Evolutionary conservation across 2,888 invertebrate genomes (phyloP), one percentile per base, ranked within the genome.

Genomic region (Drepanosiphum platanoidis): DNA sequence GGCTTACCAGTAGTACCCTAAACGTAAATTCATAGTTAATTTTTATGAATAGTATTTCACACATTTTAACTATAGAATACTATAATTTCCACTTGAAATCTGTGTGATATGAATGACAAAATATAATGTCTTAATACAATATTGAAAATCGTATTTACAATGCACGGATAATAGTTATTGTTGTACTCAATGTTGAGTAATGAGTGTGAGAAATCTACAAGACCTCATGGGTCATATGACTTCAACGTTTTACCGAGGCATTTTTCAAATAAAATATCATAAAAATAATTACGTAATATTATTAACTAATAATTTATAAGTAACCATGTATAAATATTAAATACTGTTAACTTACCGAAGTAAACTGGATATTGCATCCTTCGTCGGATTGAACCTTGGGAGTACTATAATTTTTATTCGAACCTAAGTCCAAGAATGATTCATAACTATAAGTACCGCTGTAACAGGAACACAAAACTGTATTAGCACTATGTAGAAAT

Each of bases 341-440:
- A 18, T 18, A 64, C 32, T 64, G 18, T 34, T 66, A 18, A 36
- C 89, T 88, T 89, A 92, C 92, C 1, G 96, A 96, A 1, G 96
- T 96, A 89, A 95, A 96, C 89, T 95, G 93, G 87, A 97, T 93
- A 89, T 94, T 95, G 88, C 92, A 93, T 0, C 93, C 92, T 71
- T 92, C 92, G 89, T 94, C 94, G 58, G 94, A 93, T 78, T 92
- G 91, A 18, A 95, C 22, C 1, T 46, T 52, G 13, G 83, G 75
- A 58, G 64, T 46, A 11, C 3, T 9, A n/a, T 84, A 84, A 22
- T 30, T 13, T 58, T 18, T 30, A 75, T 27, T 42, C 0, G 52
- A 36, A 66, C 86, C 74, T 22, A 86, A 13, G 18, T 86, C 79
- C 13, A 86, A 78, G n/a, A 88, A 79, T 8, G 88, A 87, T 30